Conservation (phyloP, 2,113 vertebrate species). For the Capreolus pygargus region DNA sequence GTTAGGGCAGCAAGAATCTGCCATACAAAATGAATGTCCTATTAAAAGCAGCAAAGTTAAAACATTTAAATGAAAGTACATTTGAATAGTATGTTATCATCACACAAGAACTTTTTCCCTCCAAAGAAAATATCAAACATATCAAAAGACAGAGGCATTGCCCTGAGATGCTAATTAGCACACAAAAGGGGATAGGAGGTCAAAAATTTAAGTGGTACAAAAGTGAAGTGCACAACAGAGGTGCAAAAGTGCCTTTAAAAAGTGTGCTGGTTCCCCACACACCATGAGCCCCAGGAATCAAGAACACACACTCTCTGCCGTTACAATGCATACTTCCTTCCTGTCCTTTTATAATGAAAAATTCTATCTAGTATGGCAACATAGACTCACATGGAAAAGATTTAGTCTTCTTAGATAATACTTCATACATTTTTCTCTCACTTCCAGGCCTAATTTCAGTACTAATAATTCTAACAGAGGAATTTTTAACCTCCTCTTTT, state of each 20-base stretch:
- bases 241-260: conserved; percentile 80
- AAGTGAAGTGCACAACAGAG: conserved; percentile 77
- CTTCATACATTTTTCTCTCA: conserved; percentile 48
- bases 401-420: conserved; percentile 74
- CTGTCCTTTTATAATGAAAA: conserved; percentile 68
- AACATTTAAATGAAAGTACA: conserved; percentile 76
- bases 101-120: conserved; percentile 73
- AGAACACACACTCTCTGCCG: neutral
- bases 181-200: conserved; percentile 5
- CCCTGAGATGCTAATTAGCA: conserved; percentile 84
- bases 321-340: neutral
- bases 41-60: conserved; percentile 75
- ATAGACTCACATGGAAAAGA: conserved; percentile 66
- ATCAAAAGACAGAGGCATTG: conserved; percentile 75
- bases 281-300: neutral
- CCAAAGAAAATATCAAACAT: conserved; percentile 79
- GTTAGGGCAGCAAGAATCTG: conserved; percentile 72
- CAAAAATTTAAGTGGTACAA: conserved; percentile 79
- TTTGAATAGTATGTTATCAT: conserved; percentile 72
- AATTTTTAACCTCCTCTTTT: conserved; percentile 38
- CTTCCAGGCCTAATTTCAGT: conserved; percentile 60
- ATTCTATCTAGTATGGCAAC: conserved; percentile 73
- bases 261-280: conserved; percentile 62
- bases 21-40: conserved; percentile 77
- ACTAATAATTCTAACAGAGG: conserved; percentile 64